These are phyloP conservation scores for Balaenoptera acutorostrata DNA, from an alignment of 2,113 vertebrate genomes.

Conservation along the genomic window DNA sequence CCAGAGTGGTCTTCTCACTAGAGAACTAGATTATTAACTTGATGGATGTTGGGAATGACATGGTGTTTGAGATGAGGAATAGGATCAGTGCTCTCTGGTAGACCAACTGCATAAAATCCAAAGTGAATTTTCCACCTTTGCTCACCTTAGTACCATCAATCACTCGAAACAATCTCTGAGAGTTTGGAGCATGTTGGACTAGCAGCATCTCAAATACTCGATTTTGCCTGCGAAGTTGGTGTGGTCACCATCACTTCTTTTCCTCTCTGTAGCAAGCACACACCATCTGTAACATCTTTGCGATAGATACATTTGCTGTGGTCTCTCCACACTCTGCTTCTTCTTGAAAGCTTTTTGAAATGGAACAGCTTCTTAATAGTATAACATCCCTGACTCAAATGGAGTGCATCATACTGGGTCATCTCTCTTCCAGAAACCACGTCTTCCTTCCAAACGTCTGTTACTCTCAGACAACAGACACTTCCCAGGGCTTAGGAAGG, in stretches of 20 bases:
- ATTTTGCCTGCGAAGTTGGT: background rate
- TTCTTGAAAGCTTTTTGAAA: background rate
- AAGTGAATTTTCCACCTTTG: background rate
- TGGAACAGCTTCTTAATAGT: background rate
- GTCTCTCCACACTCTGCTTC: background rate
- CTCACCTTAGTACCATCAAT: background rate
- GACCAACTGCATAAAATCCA: background rate
- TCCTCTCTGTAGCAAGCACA: background rate
- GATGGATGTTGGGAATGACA: background rate
- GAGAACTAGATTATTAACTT: background rate
- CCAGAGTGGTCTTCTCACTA: background rate
- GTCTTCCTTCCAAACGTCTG: background rate
- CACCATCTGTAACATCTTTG: too few species aligned
- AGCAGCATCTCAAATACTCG: accelerated
- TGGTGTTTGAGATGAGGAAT: background rate
- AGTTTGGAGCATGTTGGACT: accelerated
- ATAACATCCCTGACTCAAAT: background rate
- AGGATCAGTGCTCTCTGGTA: background rate
- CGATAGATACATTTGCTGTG: background rate
- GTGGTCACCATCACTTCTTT: accelerated
- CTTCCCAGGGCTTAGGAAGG: background rate
- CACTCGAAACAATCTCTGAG: background rate
- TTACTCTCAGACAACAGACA: background rate
- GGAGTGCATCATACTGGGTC: background rate
- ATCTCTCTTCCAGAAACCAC: background rate